A percentile compares a stretch with the other conserved stretches of the same genome.
These are phyloP conservation scores for Shargacucullia verbasci DNA, from an alignment of 2,888 invertebrate species.

Conservation along the genomic window DNA sequence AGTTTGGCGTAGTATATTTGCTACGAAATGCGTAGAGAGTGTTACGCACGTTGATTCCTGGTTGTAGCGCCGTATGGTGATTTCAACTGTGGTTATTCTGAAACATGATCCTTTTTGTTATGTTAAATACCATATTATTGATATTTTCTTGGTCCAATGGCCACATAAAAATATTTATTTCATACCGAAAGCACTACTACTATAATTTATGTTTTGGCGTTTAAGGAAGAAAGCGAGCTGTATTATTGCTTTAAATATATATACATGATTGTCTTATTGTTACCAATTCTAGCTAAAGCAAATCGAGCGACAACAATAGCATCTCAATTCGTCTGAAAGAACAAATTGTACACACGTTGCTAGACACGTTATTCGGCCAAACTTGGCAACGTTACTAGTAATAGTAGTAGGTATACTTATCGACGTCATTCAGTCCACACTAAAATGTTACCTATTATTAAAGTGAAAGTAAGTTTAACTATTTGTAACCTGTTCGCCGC, in stretches of 20 bases:
- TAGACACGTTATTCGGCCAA: conserved; percentile 39
- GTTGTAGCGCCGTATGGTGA: conserved; percentile 30
- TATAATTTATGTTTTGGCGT: no score
- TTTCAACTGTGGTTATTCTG: conserved; percentile 11
- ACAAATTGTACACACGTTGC: conserved; percentile 41
- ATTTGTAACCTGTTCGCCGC: no score
- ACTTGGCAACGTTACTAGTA: conserved; percentile 51
- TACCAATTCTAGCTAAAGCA: conserved; percentile 9
- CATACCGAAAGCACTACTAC: no score
- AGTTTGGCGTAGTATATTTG: conserved; percentile 34
- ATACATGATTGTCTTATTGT: no score
- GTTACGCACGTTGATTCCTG: conserved; percentile 47
- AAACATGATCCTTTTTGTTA: no score
- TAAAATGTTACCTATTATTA: no score
- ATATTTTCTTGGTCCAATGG: no score
- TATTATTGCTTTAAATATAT: no score
- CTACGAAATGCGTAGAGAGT: conserved; percentile 58
- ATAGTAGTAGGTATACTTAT: conserved; percentile 37
- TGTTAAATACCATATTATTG: no score
- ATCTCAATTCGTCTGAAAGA: conserved; percentile 15
- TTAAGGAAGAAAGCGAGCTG: no score
- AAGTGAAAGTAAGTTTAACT: no score
- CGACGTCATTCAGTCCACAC: conserved; percentile 35
- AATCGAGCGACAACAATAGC: conserved; percentile 12
- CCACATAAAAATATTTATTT: no score